Evolutionary conservation across 2,113 vertebrate genomes (phyloP).

Genomic region (Xenopus tropicalis): UCB_Xtro_10.0 CM004450.2:79854501-79855000

Average conservation of each 20-base stretch:
- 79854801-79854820: slow-evolving; percentile 83
- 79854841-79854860: slow-evolving; percentile 78
- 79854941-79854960: slow-evolving; percentile 87
- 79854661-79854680: slow-evolving; percentile 81
- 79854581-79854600: slow-evolving; percentile 75
- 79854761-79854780: slow-evolving; percentile 90
- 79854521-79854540: slow-evolving; percentile 70
- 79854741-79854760: slow-evolving; percentile 89
- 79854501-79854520: slow-evolving; percentile 67
- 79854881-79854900: slow-evolving; percentile 63
- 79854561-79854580: slow-evolving; percentile 55
- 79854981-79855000: slow-evolving; percentile 94
- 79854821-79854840: slow-evolving; percentile 75
- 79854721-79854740: slow-evolving; percentile 91
- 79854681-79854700: slow-evolving; percentile 84
- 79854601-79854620: slow-evolving; percentile 85
- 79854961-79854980: slow-evolving; percentile 95
- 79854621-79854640: slow-evolving; percentile 94
- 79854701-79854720: slow-evolving; percentile 86
- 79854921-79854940: slow-evolving; percentile 87
- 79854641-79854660: slow-evolving; percentile 91
- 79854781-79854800: slow-evolving; percentile 76
- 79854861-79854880: slow-evolving; percentile 76
- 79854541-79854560: slow-evolving; percentile 82
- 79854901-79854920: slow-evolving; percentile 81